Base-by-base conservation (phyloP, 2,113 vertebrate species). In the Callithrix jacchus region DNA sequence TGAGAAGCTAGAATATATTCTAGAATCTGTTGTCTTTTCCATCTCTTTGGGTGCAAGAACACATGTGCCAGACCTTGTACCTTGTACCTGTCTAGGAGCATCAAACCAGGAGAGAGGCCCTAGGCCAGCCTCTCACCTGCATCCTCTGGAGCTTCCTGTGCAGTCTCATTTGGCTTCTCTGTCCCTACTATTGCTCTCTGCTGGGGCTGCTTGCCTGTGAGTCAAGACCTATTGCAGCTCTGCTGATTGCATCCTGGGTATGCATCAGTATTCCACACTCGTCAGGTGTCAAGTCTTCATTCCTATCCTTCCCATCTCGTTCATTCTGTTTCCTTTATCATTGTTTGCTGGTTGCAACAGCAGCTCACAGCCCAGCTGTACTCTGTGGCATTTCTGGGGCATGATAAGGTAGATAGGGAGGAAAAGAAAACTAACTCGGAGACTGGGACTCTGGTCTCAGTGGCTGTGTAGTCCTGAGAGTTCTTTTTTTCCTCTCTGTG, bases 141-240 rank as follows among this genome's bases (percentile, higher is more conserved):
- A 0, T 32, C 10, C 21, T 35, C 14, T 37, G 47, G 21, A 56
- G 18, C 40, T 14, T 42, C n/a, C 35, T 1, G 4, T 13, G 25
- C 18, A 5, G 4, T 7, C 32, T 10, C 0, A 4, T 42, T 23
- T 0, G 40, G 30, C 42, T 10, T 82, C 40, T 27, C 4, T 8
- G 16, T 42, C 61, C 1, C 1, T 30, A 47, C 37, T 54, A 14
- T 13, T 88, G 25, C 35, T 32, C 21, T 37, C 7, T 42, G 32
- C 47, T 40, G 37, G 35, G 2, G 0, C 30, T 0, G 32, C 40
- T 71, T 85, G 25, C 71, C 45, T n/a, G 6, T 1, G 27, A 25
- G 66, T 71, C 30, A 52, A 64, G 42, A 68, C 61, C 37, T 74
- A 2, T 27, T 86, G 58, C 18, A 30, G 0, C 20, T 77, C 66